phyloP scores from a whole-genome alignment of 2,797 vertebrate genomes.

The Borostomias antarcticus region DNA sequence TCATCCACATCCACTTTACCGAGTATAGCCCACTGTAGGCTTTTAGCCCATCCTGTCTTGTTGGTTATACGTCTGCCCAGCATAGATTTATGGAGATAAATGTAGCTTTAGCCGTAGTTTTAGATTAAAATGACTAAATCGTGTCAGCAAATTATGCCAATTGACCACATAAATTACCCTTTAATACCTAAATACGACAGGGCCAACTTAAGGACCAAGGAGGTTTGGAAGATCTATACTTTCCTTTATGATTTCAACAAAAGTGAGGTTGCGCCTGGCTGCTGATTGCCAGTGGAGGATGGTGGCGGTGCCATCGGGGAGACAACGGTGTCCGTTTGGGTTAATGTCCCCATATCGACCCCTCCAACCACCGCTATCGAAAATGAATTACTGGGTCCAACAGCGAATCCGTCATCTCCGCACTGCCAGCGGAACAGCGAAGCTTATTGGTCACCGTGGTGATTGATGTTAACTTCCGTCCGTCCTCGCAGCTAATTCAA shows the following conservation, averaged over 20 bases:
- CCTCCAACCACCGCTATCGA: conserved; percentile 75
- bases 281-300: conserved; percentile 59
- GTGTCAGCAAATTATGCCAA: too few relatives aligned
- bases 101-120: too few relatives aligned
- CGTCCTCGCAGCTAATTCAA: conserved; percentile 69
- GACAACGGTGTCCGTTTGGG: conserved; percentile 73
- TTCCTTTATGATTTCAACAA: conserved; percentile 52
- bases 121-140: too few relatives aligned
- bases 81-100: too few relatives aligned
- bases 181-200: too few relatives aligned
- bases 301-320: conserved; percentile 68
- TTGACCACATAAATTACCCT: too few relatives aligned
- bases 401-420: conserved; percentile 77
- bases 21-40: too few relatives aligned
- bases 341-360: conserved; percentile 79
- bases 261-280: conserved; percentile 39
- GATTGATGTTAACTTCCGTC: conserved; percentile 77
- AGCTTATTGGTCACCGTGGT: conserved; percentile 71
- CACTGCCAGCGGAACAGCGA: conserved; percentile 71
- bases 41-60: too few relatives aligned
- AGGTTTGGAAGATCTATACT: too few relatives aligned
- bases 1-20: too few relatives aligned
- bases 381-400: conserved; percentile 79
- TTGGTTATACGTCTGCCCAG: too few relatives aligned
- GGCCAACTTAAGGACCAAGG: too few relatives aligned